phyloP scores from a whole-genome alignment of 2,797 vertebrate species.

The Chelidonichthys spinosus region DNA sequence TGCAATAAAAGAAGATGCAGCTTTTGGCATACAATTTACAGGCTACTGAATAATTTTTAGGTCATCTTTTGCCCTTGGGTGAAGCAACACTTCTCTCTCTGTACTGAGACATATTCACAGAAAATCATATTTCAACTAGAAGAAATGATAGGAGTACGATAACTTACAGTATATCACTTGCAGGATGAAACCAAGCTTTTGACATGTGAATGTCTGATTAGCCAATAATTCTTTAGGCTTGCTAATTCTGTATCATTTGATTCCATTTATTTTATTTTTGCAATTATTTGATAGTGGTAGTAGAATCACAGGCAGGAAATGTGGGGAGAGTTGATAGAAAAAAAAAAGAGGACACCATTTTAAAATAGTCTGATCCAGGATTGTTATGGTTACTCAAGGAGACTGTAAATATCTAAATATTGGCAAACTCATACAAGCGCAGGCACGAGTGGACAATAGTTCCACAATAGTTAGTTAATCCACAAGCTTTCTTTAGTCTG shows the following conservation, averaged over 20 bases:
- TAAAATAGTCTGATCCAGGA: not conserved
- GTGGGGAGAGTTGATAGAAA: not conserved
- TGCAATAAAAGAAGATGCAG: slow-evolving; percentile 11
- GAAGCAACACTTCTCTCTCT: slow-evolving; percentile 15
- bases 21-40: slow-evolving; percentile 21
- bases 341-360: not conserved
- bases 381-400: too few relatives aligned
- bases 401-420: not conserved
- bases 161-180: not conserved
- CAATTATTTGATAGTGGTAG: not conserved
- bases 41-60: slow-evolving; percentile 45
- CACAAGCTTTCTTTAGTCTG: not conserved
- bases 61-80: slow-evolving; percentile 41
- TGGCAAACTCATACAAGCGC: not conserved
- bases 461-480: not conserved
- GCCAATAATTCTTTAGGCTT: not conserved
- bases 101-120: slow-evolving; percentile 15
- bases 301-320: not conserved
- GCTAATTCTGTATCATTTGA: slow-evolving; percentile 2
- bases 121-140: slow-evolving; percentile 1
- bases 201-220: slow-evolving; percentile 1
- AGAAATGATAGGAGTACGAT: not conserved
- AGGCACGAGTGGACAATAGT: not conserved
- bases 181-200: slow-evolving; percentile 5
- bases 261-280: slow-evolving; percentile 2